Evolutionary conservation across 92 coral and sea anemone genomes (phyloP).

Genomic region (Muricea muricata): DNA sequence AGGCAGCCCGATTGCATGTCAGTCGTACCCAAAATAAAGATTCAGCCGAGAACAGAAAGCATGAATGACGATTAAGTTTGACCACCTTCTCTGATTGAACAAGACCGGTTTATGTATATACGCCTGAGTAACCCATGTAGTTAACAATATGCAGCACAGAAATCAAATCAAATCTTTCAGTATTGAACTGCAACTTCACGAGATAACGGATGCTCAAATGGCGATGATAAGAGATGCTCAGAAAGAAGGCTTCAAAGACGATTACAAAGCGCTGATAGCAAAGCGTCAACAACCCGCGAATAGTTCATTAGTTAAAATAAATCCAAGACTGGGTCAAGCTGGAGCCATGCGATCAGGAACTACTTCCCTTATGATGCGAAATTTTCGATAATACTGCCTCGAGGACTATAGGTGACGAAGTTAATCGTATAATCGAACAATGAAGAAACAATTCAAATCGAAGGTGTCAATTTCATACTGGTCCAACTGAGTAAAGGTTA

Average conservation of each 20-base stretch:
- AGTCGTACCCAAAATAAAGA: neutral
- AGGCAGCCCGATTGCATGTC: neutral
- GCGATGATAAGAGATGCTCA: slow-evolving; percentile 64
- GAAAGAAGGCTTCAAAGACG: slow-evolving; percentile 48
- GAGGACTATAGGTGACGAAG: slow-evolving; percentile 6
- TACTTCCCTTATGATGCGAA: slow-evolving; percentile 48
- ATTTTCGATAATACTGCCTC: slow-evolving; percentile 61
- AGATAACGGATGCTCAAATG: slow-evolving; percentile 54
- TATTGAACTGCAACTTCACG: slow-evolving; percentile 52
- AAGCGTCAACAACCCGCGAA: slow-evolving; percentile 42
- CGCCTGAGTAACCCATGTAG: slow-evolving; percentile 52
- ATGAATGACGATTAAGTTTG: slow-evolving; percentile 54
- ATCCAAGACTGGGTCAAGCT: slow-evolving; percentile 48
- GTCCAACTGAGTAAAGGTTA: slow-evolving; percentile 48
- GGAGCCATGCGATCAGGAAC: slow-evolving; percentile 50
- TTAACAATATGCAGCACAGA: slow-evolving; percentile 48
- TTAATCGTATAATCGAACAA: slow-evolving; percentile 62
- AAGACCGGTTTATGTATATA: slow-evolving; percentile 21
- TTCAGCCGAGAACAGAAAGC: neutral
- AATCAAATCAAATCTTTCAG: slow-evolving; percentile 1
- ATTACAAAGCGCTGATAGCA: slow-evolving; percentile 48
- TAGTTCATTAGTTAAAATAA: slow-evolving; percentile 40
- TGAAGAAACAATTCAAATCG: slow-evolving; percentile 60
- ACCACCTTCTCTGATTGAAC: slow-evolving; percentile 44
- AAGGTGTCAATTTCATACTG: slow-evolving; percentile 59